phyloP scores from a whole-genome alignment of 1,140 invertebrate genomes.

The Pseudoatta argentina region DNA sequence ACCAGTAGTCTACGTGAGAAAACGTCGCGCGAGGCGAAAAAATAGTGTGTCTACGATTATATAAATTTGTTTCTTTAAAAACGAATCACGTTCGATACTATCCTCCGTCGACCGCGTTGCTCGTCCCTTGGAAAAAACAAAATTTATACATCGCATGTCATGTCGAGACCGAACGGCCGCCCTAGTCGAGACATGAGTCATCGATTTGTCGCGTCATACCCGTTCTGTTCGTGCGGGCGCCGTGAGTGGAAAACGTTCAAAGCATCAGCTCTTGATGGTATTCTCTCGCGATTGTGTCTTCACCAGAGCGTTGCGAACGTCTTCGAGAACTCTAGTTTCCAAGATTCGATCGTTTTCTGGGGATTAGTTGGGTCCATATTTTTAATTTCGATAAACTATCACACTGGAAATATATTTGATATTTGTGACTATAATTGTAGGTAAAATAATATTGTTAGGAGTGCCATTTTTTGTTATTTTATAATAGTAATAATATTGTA shows the following conservation, averaged over 20 bases:
- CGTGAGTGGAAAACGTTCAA: constrained; percentile 3
- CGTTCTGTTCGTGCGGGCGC: background rate
- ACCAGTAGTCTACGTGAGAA: background rate
- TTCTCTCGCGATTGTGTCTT: constrained; percentile 8
- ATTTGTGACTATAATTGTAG: too few species aligned
- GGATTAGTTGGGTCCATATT: background rate
- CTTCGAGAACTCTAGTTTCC: background rate
- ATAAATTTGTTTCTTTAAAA: background rate
- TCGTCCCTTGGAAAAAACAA: background rate
- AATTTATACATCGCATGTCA: background rate
- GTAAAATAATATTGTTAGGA: too few species aligned
- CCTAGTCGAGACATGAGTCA: constrained; percentile 32
- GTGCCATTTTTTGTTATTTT: too few species aligned
- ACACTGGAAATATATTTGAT: too few species aligned
- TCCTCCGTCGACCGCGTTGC: background rate
- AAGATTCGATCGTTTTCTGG: background rate
- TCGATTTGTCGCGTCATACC: constrained; percentile 56
- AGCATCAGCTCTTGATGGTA: background rate
- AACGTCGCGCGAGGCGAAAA: background rate
- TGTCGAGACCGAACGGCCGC: background rate
- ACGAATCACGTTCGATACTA: background rate
- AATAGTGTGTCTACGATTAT: background rate
- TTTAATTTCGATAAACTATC: too few species aligned
- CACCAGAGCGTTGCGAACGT: background rate
- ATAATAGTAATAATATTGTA: too few species aligned